Conservation (phyloP, 2,888 invertebrate genomes). For the Himalopsyche kuldschensis region DNA sequence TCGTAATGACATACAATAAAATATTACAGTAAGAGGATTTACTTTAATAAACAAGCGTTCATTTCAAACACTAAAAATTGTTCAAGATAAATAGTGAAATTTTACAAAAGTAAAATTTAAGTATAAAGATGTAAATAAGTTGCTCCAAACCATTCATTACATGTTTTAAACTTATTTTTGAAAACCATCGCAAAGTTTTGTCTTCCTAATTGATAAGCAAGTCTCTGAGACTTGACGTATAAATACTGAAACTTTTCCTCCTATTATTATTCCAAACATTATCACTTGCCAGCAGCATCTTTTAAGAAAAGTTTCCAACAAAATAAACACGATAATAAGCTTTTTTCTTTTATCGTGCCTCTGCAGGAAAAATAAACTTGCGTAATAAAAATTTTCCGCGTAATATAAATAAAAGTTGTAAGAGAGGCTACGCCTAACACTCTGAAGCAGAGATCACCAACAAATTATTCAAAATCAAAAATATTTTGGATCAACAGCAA, state of each 20-base stretch:
- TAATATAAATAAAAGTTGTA: neutral
- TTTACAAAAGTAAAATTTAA: no score
- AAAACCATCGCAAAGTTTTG: neutral
- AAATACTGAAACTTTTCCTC: neutral
- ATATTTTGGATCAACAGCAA: no score
- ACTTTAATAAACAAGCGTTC: no score
- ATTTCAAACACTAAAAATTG: no score
- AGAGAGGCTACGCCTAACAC: neutral
- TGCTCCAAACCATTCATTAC: neutral
- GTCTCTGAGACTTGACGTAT: neutral
- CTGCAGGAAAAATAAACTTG: neutral
- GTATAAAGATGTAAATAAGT: no score
- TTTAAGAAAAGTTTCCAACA: neutral
- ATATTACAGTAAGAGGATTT: no score
- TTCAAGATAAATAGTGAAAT: no score
- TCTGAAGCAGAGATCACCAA: neutral
- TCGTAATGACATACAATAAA: no score
- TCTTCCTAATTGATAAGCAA: neutral
- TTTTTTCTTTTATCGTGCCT: neutral
- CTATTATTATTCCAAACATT: neutral
- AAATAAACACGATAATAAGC: neutral
- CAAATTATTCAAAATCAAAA: neutral
- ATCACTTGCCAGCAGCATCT: neutral
- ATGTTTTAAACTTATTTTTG: neutral
- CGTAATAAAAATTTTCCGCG: neutral